A percentile compares a stretch with the other conserved stretches of the same genome.
These are phyloP conservation scores for Morone chrysops DNA, from an alignment of 2,113 vertebrate species.

Conservation along the genomic window DNA sequence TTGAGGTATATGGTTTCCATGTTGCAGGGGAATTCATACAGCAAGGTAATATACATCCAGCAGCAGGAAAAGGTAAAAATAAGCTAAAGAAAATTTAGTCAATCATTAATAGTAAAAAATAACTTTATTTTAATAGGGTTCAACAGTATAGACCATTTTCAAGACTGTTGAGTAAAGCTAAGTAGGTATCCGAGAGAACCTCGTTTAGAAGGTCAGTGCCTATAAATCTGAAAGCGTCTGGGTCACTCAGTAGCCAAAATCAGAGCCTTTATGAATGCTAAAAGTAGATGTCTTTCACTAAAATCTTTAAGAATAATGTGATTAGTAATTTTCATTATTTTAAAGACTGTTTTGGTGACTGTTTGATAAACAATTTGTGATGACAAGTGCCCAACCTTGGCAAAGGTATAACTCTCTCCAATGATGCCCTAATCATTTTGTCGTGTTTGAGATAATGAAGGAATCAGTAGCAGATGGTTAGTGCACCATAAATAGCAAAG, in stretches of 20 bases:
- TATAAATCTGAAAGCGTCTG: conserved; percentile 6
- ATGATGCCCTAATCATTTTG: conserved; percentile 89
- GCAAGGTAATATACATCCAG: not conserved
- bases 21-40: conserved; percentile 6
- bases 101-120: not conserved
- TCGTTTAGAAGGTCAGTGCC: not conserved
- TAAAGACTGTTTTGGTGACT: conserved; percentile 80
- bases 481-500: conserved; percentile 88
- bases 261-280: conserved; percentile 5
- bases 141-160: not conserved
- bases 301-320: conserved; percentile 83
- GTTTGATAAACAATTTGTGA: conserved; percentile 91
- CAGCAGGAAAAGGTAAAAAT: not conserved
- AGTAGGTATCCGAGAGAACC: not conserved
- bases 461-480: conserved; percentile 88
- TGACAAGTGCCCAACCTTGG: conserved; percentile 84
- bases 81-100: not conserved
- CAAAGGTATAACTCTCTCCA: conserved; percentile 85
- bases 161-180: not conserved
- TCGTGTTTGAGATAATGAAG: conserved; percentile 94
- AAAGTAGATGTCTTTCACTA: conserved; percentile 68
- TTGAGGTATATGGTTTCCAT: conserved; percentile 1
- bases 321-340: conserved; percentile 30
- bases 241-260: conserved; percentile 3
- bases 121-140: not conserved